These are phyloP conservation scores for Drosophila lacertosa DNA, from an alignment of 1,140 invertebrate species.

Conservation along the genomic window DNA sequence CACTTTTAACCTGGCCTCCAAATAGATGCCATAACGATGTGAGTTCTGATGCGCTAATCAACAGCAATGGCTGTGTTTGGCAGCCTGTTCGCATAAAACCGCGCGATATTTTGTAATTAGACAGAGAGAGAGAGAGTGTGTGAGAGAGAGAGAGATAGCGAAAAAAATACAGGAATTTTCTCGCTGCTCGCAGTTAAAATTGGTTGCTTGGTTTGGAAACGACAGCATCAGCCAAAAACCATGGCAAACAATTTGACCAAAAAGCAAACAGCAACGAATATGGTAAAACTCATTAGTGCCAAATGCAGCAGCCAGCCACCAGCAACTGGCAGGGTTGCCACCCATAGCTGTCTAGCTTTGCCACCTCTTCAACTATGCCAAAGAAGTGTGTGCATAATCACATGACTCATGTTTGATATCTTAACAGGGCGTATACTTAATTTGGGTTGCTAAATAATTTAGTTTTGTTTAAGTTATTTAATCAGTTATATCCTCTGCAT, in stretches of 20 bases:
- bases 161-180: constrained; percentile 36
- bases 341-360: not conserved
- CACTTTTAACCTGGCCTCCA: not conserved
- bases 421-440: not conserved
- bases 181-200: constrained; percentile 31
- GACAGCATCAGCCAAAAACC: constrained; percentile 26
- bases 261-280: constrained; percentile 56
- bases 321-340: constrained; percentile 31
- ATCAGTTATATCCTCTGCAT: too few species aligned
- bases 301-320: constrained; percentile 56
- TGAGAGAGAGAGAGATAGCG: constrained; percentile 34
- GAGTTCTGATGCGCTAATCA: constrained; percentile 51
- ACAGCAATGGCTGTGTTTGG: constrained; percentile 62
- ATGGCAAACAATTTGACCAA: constrained; percentile 59
- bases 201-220: not conserved
- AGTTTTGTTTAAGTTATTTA: too few species aligned
- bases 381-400: constrained; percentile 26
- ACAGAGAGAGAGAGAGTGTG: too few species aligned
- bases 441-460: too few species aligned
- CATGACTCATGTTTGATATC: not conserved
- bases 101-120: constrained; percentile 71
- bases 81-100: constrained; percentile 25
- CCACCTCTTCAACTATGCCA: not conserved
- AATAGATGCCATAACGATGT: not conserved
- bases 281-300: constrained; percentile 79